Base-by-base conservation (phyloP, 2,888 invertebrate genomes). In the Elgonia sp. region DNA sequence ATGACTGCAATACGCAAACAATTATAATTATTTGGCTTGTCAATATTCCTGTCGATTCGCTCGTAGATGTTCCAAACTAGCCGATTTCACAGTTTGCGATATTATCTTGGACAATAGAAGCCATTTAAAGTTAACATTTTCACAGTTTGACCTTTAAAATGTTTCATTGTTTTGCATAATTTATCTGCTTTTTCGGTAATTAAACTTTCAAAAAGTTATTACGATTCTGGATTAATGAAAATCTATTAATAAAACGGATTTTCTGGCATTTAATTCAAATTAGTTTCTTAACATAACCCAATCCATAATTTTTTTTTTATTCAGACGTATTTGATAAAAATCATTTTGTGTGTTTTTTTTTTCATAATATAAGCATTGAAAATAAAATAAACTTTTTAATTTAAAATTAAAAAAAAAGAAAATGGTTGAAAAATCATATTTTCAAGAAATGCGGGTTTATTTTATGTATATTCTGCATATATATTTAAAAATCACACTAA, bases 151-250 rank as follows among this genome's bases (percentile, higher is more conserved):
- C 46, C 46, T 46, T 46, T 46, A 14, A 12, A 10, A 46, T 46
- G 2, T 46, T 46, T 53, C 53, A n/a, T n/a, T n/a, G 53, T 53
- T 53, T 53, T 16, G 10, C n/a, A 53, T 53, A 53, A 53, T 53
- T n/a, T n/a, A 53, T 53, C 53, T 16, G 53, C 53, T 53, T 53
- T 53, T n/a, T 53, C 53, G 53, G 16, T 53, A 53, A 53, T n/a
- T 53, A 53, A n/a, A 53, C n/a, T 53, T n/a, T 46, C 6, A 18
- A 3, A 9, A 53, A 53, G 53, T 53, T n/a, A 53, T 53, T 53
- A n/a, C n/a, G 1, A 53, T 53, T 53, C 1, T n/a, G 53, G 46
- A 53, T 53, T n/a, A 18, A 53, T n/a, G n/a, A 14, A n/a, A n/a
- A 9, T 18, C n/a, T 53, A 53, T 53, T 53, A 53, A 16, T 53